Evolutionary conservation across 2,113 vertebrate genomes (phyloP).

Genomic region (Vombatus ursinus): DNA sequence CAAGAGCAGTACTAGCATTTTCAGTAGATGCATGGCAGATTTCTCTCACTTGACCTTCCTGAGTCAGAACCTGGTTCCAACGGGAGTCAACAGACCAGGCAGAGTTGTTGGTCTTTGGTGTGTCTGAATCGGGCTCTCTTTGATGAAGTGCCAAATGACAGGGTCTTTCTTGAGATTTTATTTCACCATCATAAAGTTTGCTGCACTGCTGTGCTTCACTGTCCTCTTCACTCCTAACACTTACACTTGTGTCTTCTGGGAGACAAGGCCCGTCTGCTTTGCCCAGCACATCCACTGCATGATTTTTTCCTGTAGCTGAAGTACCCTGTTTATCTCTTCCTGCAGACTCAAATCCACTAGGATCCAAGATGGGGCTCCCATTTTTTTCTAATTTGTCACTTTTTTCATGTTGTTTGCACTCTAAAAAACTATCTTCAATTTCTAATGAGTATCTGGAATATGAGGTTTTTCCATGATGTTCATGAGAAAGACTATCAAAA

Average conservation of each 20-base stretch:
- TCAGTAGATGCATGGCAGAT: conserved; percentile 85
- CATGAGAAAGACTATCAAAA: conserved; percentile 86
- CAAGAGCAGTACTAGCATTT: conserved; percentile 90
- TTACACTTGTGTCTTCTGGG: conserved; percentile 69
- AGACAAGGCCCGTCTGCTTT: conserved; percentile 49
- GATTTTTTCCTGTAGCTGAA: conserved; percentile 66
- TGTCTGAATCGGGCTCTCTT: conserved; percentile 86
- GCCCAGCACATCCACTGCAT: conserved; percentile 49
- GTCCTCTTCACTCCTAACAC: conserved; percentile 50
- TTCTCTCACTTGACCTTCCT: conserved; percentile 89
- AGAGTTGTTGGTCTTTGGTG: conserved; percentile 83
- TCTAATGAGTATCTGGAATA: conserved; percentile 72
- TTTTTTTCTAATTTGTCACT: conserved; percentile 40
- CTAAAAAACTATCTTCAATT: conserved; percentile 72
- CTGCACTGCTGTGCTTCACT: conserved; percentile 73
- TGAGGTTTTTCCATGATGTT: conserved; percentile 73
- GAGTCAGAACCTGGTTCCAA: conserved; percentile 90
- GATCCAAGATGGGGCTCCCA: conserved; percentile 55
- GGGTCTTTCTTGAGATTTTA: conserved; percentile 93
- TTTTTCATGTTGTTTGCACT: conserved; percentile 68
- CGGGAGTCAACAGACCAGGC: conserved; percentile 84
- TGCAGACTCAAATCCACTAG: conserved; percentile 48
- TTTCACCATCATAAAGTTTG: conserved; percentile 82
- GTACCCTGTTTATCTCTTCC: conserved; percentile 64
- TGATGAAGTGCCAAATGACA: conserved; percentile 94